A percentile compares a stretch with the other conserved stretches of the same genome.
phyloP scores from a whole-genome alignment of 2,113 vertebrate genomes.

The Rynchops niger region DNA sequence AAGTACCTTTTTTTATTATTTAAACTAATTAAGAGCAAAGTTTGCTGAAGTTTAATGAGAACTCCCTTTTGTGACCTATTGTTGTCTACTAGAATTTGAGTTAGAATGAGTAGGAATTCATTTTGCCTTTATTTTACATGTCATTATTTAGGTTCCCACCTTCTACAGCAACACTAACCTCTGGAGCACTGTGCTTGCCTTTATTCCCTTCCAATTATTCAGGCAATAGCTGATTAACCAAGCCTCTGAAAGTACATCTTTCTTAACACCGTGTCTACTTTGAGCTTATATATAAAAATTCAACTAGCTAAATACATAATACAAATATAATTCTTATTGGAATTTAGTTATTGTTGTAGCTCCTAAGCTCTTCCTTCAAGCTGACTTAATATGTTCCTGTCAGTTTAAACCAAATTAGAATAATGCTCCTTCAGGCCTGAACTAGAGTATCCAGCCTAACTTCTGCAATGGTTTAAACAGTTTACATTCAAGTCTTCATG shows the following conservation, averaged over 20 bases:
- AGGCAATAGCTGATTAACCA: neutral
- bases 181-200: neutral
- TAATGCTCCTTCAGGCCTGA: neutral
- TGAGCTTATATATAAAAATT: neutral
- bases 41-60: slow-evolving; percentile 20
- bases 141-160: neutral
- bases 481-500: neutral
- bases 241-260: neutral
- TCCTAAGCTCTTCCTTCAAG: neutral
- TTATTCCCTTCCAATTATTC: neutral
- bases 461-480: neutral
- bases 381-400: neutral
- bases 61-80: neutral
- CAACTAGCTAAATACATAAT: neutral
- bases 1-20: neutral
- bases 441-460: neutral
- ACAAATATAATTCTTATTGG: neutral
- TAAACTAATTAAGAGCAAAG: neutral
- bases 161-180: neutral
- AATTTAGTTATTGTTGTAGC: neutral
- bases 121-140: neutral
- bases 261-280: neutral
- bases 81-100: neutral
- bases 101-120: neutral
- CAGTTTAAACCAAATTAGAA: neutral